Conservation (phyloP, 2,888 invertebrate genomes). For the Polyploca ridens region DNA sequence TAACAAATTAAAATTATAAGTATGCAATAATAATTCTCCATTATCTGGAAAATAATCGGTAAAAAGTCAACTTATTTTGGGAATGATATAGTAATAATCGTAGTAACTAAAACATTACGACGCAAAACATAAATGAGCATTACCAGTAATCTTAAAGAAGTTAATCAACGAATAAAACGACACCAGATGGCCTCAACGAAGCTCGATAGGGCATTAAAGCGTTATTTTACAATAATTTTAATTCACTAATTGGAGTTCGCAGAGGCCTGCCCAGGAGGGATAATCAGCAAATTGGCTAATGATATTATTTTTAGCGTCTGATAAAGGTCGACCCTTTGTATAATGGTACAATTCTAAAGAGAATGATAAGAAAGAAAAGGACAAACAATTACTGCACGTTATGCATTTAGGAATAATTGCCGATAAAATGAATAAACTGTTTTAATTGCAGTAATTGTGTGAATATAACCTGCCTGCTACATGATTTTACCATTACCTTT, state of each 20-base stretch:
- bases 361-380: too few species aligned
- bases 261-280: constrained; percentile 37
- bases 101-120: not conserved
- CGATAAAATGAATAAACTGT: too few species aligned
- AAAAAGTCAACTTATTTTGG: not conserved
- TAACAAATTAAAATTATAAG: too few species aligned
- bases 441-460: too few species aligned
- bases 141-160: constrained; percentile 44
- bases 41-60: not conserved
- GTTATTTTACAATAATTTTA: constrained; percentile 75
- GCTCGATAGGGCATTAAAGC: constrained; percentile 57
- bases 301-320: constrained; percentile 60
- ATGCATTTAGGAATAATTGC: not conserved
- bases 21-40: too few species aligned
- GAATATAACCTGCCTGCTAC: too few species aligned
- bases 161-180: constrained; percentile 60
- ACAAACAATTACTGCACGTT: not conserved
- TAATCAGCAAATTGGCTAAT: constrained; percentile 76
- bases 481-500: too few species aligned
- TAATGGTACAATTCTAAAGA: constrained; percentile 21
- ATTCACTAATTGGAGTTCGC: constrained; percentile 67
- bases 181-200: constrained; percentile 67
- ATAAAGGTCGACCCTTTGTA: constrained; percentile 36
- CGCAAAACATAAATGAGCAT: not conserved
- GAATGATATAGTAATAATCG: not conserved